Evolutionary conservation across 2,888 invertebrate genomes (phyloP).

Genomic region (Rosalia funebris): DNA sequence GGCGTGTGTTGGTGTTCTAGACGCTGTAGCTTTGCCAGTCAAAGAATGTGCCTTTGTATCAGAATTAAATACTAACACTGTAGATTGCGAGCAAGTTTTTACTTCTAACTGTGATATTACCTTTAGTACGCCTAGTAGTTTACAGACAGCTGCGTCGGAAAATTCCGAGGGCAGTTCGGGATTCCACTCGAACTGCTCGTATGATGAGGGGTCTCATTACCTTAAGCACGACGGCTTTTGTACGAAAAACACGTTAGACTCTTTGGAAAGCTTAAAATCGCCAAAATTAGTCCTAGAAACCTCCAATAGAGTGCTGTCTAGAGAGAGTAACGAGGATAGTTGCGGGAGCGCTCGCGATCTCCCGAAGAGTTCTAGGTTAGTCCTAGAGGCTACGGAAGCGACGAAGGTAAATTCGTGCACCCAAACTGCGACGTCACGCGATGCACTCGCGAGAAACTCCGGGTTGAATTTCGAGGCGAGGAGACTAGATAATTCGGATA

Average conservation of each 20-base stretch:
- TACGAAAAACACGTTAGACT: conserved; percentile 39
- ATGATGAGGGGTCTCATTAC: conserved; percentile 32
- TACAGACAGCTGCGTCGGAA: conserved; percentile 11
- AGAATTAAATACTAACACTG: conserved; percentile 36
- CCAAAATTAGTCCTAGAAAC: conserved; percentile 59
- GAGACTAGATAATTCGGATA: conserved; percentile 22
- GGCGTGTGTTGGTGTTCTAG: conserved; percentile 53
- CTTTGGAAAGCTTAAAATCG: conserved; percentile 56
- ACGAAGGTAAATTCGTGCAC: conserved; percentile 8
- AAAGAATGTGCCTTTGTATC: conserved; percentile 46
- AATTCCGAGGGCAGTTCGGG: conserved; percentile 43
- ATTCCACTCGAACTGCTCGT: conserved; percentile 40
- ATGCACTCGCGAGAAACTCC: conserved; percentile 2
- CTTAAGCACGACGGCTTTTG: conserved; percentile 26
- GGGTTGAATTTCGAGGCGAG: not conserved
- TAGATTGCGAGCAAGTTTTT: conserved; percentile 37
- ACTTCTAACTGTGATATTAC: conserved; percentile 52
- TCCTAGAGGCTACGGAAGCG: conserved; percentile 20
- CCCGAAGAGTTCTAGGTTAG: conserved; percentile 38
- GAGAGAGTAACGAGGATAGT: conserved; percentile 21
- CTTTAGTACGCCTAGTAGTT: conserved; percentile 38
- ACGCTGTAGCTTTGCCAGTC: conserved; percentile 49
- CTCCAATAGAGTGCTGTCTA: conserved; percentile 40
- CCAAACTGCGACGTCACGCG: conserved; percentile 2
- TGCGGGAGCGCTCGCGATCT: conserved; percentile 25